Evolutionary conservation across 1,140 invertebrate genomes (phyloP), one percentile per base, ranked within the genome.

Genomic region (Whitmania pigra): DNA sequence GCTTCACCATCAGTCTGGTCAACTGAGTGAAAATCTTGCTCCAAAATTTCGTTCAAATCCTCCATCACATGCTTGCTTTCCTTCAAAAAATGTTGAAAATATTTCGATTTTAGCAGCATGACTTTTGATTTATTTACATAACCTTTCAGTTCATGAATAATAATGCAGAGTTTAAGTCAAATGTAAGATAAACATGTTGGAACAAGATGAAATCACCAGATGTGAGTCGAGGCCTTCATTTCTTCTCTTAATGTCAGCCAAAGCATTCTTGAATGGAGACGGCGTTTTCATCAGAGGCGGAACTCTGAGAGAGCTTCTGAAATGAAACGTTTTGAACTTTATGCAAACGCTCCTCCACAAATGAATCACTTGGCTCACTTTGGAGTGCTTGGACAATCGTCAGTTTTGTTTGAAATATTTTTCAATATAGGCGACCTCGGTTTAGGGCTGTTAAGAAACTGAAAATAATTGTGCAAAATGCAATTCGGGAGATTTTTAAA

Each of bases 211-310:
- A 63, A 22, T 31, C 11, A 63, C 57, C 57, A 63, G 29, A 63
- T 63, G 22, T 15, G 22, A 31, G 22, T 63, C 22, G 18, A 63
- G 22, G 29, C 22, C 9, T 31, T 31, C 57, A 63, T 63, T 63
- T 20, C 29, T 63, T 31, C 57, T 63, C 57, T 63, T 31, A 63
- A 63, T 22, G 57, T 63, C 57, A 63, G 57, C 57, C 20, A 63
- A 31, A 31, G 57, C 57, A 13, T 63, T 63, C 57, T 31, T 63
- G 29, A 63, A 63, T 63, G 57, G 57, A 63, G 57, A 63, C 22
- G 57, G 57, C 1, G 57, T 63, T 31, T 31, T 22, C 57, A 63
- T 63, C 22, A 31, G 57, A 2, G 57, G 43, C 0, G 43, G 43
- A 11, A 49, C 43, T 49, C 43, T 49, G 43, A 49, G 43, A 49